Evolutionary conservation across 2,797 vertebrate species (phyloP), one percentile per base, ranked within the genome.

Genomic region (Perdix hodgsoniae): DNA sequence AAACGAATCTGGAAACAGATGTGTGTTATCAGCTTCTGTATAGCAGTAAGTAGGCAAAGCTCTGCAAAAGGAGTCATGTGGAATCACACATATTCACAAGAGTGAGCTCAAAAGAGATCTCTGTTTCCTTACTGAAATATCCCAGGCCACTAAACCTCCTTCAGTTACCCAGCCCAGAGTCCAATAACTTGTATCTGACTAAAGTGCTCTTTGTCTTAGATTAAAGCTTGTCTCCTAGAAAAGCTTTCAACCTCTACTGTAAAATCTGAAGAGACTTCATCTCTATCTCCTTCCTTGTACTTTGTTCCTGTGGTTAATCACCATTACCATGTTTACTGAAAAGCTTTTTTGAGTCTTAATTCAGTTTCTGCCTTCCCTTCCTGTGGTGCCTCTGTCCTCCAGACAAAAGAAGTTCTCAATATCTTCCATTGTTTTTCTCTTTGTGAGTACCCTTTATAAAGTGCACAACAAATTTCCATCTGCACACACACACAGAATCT

Each of bases 221-320:
- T 88, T 96, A 93, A 93, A 91, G 45, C 35, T 80, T 81, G 37
- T 63, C 44, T 93, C 23, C 45, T 83, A 45, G 76, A 78, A 92
- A 74, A 69, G 49, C 54, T 91, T 93, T 92, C 82, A 72, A 70
- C 82, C 50, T 74, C 84, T 63, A 18, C 63, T 90, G 82, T 72
- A 83, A 93, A 88, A 91, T 91, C 79, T 90, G 89, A 93, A 75
- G 83, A 93, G 70, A 88, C 79, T 92, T 94, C 65, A n/a, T 72
- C 56, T 87, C 70, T 90, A 56, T 75, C 63, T 42, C 4, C 78
- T 87, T 87, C 42, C 86, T 96, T 94, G 90, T 86, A 88, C 50
- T 93, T 91, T 89, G 70, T 91, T 95, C 59, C 2, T 2, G 73
- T 27, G 67, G 64, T 82, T 96, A 94, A 88, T 95, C 42, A 15